Conservation (phyloP, 1,140 invertebrate species). For the Pissodes strobi region DNA sequence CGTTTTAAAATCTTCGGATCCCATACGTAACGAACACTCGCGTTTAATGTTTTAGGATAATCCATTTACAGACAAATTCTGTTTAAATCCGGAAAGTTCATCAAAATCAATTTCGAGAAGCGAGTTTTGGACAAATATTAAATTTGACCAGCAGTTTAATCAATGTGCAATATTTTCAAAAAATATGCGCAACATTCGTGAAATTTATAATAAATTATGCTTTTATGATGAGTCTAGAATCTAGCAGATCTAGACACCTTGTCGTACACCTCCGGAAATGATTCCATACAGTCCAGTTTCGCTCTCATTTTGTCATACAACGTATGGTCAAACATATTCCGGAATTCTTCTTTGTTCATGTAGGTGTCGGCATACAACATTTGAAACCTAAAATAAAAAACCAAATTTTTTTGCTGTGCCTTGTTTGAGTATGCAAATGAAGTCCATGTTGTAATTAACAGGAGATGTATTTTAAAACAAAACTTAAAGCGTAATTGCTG, state of each 20-base stretch:
- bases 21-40: no score
- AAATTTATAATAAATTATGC: no score
- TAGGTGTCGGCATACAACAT: constrained; percentile 87
- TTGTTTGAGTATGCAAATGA: constrained; percentile 13
- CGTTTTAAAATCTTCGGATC: no score
- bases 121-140: no score
- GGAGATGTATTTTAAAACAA: constrained; percentile 7
- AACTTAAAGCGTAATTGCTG: constrained; percentile 16
- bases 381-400: constrained; percentile 63
- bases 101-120: no score
- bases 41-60: no score
- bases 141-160: no score
- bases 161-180: no score
- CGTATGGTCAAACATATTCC: constrained; percentile 81
- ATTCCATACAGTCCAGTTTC: constrained; percentile 64
- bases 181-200: no score
- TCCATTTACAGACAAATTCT: no score
- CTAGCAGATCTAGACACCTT: constrained; percentile 75
- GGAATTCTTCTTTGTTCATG: constrained; percentile 75
- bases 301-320: constrained; percentile 75
- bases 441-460: constrained; percentile 18
- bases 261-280: constrained; percentile 83
- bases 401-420: neutral
- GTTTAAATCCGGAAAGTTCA: no score
- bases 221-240: constrained; percentile 1